A percentile compares a stretch with the other conserved stretches of the same genome.
phyloP scores from a whole-genome alignment of 1,140 invertebrate species.

The Galleria mellonella region DNA sequence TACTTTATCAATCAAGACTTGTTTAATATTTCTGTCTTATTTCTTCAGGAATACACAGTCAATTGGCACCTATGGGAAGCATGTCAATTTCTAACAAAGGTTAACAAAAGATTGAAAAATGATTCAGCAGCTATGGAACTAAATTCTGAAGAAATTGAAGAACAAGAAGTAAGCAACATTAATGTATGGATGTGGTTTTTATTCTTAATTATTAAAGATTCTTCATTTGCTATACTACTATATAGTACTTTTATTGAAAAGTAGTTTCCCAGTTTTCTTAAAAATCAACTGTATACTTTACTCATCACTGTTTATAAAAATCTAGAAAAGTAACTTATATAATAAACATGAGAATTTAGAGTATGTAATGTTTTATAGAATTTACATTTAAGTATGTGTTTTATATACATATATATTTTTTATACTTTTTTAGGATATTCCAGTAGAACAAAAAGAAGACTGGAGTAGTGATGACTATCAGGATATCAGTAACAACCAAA shows the following conservation, averaged over 20 bases:
- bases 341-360: too few relatives aligned
- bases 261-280: too few relatives aligned
- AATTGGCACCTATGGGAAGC: conserved; percentile 61
- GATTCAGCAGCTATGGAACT: not conserved
- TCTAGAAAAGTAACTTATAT: too few relatives aligned
- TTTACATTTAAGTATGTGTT: too few relatives aligned
- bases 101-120: conserved; percentile 24
- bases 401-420: not conserved
- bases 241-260: too few relatives aligned
- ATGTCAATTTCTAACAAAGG: conserved; percentile 50
- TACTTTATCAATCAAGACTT: too few relatives aligned
- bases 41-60: conserved; percentile 43
- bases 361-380: too few relatives aligned
- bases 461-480: conserved; percentile 15
- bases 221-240: too few relatives aligned
- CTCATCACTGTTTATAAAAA: too few relatives aligned
- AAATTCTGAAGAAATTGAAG: conserved; percentile 1
- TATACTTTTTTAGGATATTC: conserved; percentile 11
- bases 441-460: conserved; percentile 12
- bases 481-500: conserved; percentile 9
- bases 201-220: not conserved
- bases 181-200: not conserved
- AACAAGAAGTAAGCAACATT: conserved; percentile 11
- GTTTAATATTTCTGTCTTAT: not conserved
- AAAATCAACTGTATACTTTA: too few relatives aligned